A percentile compares a stretch with the other conserved stretches of the same genome.
Conservation (phyloP, 2,797 vertebrate species). For the Synaphobranchus kaupii region DNA sequence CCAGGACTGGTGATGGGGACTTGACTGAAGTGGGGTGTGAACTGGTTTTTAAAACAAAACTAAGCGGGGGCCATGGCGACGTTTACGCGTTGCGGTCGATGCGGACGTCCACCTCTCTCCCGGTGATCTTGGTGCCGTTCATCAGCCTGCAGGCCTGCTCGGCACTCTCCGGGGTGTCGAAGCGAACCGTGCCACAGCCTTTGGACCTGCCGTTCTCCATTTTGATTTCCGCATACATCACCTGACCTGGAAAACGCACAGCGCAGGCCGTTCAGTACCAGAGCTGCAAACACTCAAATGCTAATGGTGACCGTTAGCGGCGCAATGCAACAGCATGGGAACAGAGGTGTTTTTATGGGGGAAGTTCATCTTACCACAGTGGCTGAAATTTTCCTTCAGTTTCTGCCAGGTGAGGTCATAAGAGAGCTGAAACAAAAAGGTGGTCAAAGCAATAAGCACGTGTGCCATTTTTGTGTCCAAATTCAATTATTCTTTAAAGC, state of each 20-base stretch:
- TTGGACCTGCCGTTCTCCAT: slow-evolving; percentile 99
- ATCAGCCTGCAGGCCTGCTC: slow-evolving; percentile 96
- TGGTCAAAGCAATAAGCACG: background rate
- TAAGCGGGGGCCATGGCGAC: slow-evolving; percentile 72
- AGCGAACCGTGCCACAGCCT: slow-evolving; percentile 96
- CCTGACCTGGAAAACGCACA: slow-evolving; percentile 79
- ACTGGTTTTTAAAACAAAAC: slow-evolving; percentile 91
- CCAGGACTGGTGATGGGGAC: slow-evolving; percentile 69
- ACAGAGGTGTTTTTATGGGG: no score
- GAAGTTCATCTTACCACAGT: slow-evolving; percentile 81
- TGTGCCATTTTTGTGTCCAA: background rate
- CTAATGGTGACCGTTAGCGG: no score
- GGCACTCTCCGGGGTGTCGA: slow-evolving; percentile 91
- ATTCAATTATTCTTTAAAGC: background rate
- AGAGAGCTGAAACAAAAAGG: slow-evolving; percentile 81
- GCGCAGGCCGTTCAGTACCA: background rate
- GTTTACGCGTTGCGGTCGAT: slow-evolving; percentile 91
- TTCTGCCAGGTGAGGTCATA: slow-evolving; percentile 99
- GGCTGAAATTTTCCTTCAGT: slow-evolving; percentile 96
- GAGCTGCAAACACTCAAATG: no score
- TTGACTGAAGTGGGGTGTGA: slow-evolving; percentile 64
- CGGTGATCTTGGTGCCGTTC: slow-evolving; percentile 98
- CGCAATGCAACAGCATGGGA: no score
- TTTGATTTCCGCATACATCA: slow-evolving; percentile 99
- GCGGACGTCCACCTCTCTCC: slow-evolving; percentile 96